These are phyloP conservation scores for Trigoniulus corallinus DNA, from an alignment of 1,140 invertebrate genomes.

Conservation along the genomic window DNA sequence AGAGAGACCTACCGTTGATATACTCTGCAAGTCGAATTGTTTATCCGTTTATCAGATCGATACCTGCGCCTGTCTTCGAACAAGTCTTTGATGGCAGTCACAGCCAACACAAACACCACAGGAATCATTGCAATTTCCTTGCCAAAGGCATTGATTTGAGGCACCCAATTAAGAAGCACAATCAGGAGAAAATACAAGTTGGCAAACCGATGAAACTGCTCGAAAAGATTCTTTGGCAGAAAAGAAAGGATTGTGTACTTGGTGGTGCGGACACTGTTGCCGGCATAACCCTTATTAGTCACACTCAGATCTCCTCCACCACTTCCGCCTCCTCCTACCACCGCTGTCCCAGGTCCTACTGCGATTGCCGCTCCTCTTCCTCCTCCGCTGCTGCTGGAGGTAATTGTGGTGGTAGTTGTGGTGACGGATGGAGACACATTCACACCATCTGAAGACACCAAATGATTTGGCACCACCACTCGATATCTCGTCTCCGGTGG, in stretches of 20 bases:
- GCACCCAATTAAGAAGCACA: constrained; percentile 87
- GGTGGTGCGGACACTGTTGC: constrained; percentile 77
- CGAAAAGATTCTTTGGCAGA: constrained; percentile 88
- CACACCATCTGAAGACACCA: not conserved
- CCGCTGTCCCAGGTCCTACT: constrained; percentile 41
- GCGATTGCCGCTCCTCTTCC: constrained; percentile 34
- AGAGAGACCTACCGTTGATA: constrained; percentile 76
- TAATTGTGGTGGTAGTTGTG: not conserved
- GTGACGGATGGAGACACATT: not conserved
- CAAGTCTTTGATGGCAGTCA: constrained; percentile 93
- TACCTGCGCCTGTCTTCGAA: constrained; percentile 86
- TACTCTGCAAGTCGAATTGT: constrained; percentile 77
- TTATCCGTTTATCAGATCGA: constrained; percentile 79
- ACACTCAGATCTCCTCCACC: constrained; percentile 47
- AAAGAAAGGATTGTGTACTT: constrained; percentile 91
- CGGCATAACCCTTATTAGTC: constrained; percentile 58
- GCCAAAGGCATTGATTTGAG: constrained; percentile 82
- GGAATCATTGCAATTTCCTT: constrained; percentile 93
- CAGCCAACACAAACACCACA: constrained; percentile 80
- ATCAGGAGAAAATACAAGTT: constrained; percentile 98
- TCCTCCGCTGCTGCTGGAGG: constrained; percentile 11
- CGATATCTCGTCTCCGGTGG: not conserved
- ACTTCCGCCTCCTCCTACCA: constrained; percentile 11
- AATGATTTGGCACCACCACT: constrained; percentile 4
- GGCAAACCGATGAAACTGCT: constrained; percentile 93